Evolutionary conservation across 2,888 invertebrate genomes (phyloP).

Genomic region (Megaustenia siamemsis): DNA sequence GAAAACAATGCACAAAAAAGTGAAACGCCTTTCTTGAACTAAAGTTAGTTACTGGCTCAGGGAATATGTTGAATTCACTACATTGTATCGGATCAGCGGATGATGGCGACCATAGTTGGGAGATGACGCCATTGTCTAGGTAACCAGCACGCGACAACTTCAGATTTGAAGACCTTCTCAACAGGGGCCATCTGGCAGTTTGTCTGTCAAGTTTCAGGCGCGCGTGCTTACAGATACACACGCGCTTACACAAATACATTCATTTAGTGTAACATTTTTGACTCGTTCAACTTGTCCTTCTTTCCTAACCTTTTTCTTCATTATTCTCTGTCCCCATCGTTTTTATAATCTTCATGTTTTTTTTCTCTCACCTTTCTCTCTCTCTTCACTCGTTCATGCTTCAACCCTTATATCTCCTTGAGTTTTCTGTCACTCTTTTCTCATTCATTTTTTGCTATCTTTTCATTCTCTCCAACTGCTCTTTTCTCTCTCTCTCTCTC

Average conservation of each 20-base stretch:
- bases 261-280: too few relatives aligned
- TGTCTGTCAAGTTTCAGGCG: not conserved
- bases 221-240: not conserved
- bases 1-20: too few relatives aligned
- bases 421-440: not conserved
- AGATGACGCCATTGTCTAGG: conserved; percentile 40
- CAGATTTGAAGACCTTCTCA: conserved; percentile 17
- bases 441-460: not conserved
- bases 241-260: too few relatives aligned
- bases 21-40: too few relatives aligned
- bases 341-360: too few relatives aligned
- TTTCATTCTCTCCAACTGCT: not conserved
- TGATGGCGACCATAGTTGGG: not conserved
- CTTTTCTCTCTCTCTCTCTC: not conserved
- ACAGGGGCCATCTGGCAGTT: conserved; percentile 24
- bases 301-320: too few relatives aligned
- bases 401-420: not conserved
- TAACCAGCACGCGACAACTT: conserved; percentile 31
- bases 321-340: too few relatives aligned
- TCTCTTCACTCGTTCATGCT: not conserved
- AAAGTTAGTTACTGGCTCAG: too few relatives aligned
- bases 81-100: not conserved
- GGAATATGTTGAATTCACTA: not conserved
- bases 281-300: too few relatives aligned
- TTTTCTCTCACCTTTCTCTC: not conserved